phyloP scores from a whole-genome alignment of 2,797 vertebrate genomes.

The Microchirus variegatus region DNA sequence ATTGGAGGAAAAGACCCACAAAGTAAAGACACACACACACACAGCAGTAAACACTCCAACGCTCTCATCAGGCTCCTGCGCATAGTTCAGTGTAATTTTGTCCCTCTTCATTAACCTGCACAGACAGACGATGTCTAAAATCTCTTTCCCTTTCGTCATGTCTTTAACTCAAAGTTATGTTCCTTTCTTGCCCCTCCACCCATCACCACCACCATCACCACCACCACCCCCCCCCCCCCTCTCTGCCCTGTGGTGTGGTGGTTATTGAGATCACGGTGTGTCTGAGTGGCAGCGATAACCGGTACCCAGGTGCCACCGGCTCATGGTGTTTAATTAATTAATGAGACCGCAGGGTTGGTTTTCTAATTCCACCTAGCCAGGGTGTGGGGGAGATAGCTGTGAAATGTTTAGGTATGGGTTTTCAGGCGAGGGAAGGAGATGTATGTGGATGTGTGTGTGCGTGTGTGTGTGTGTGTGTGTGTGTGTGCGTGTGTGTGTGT shows the following conservation, averaged over 20 bases:
- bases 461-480: slow-evolving; percentile 31
- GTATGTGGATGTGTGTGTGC: slow-evolving; percentile 55
- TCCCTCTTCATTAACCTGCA: slow-evolving; percentile 39
- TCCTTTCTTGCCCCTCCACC: slow-evolving; percentile 18
- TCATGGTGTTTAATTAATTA: slow-evolving; percentile 81
- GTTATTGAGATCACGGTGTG: slow-evolving; percentile 77
- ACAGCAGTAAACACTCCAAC: slow-evolving; percentile 40
- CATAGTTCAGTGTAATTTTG: slow-evolving; percentile 18
- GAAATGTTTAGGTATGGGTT: slow-evolving; percentile 76
- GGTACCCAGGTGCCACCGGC: slow-evolving; percentile 76
- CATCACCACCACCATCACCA: neutral
- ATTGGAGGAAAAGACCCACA: slow-evolving; percentile 14
- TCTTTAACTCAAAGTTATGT: slow-evolving; percentile 56
- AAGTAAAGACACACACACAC: slow-evolving; percentile 32
- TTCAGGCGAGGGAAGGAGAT: slow-evolving; percentile 66
- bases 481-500: slow-evolving; percentile 33
- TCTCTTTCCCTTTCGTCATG: slow-evolving; percentile 9
- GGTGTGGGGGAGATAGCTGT: slow-evolving; percentile 63
- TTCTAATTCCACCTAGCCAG: slow-evolving; percentile 78
- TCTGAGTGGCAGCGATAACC: slow-evolving; percentile 81
- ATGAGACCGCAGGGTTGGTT: slow-evolving; percentile 78
- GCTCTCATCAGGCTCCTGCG: slow-evolving; percentile 1
- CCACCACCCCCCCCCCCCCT: slow-evolving; percentile 14
- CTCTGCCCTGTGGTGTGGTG: slow-evolving; percentile 71
- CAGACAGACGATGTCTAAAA: slow-evolving; percentile 12